Percentiles rank a stretch among this genome's conserved stretches.
Conservation (phyloP, 2,113 vertebrate genomes). For the Cacatua alba region DNA sequence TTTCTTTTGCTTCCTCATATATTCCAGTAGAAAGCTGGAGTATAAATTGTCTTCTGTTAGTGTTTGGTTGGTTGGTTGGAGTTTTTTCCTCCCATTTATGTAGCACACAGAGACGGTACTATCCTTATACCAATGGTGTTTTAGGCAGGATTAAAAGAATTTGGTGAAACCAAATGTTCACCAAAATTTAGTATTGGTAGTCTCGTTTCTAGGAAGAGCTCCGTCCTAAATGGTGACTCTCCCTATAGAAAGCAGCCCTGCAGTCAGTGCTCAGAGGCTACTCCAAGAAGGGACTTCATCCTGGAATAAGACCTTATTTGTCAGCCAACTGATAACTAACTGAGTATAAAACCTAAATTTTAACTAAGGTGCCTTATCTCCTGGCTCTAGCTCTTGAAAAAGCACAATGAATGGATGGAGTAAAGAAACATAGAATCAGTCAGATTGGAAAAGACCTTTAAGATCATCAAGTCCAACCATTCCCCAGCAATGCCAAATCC, state of each 20-base stretch:
- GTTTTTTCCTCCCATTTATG: background rate
- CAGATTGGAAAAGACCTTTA: background rate
- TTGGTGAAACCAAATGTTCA: background rate
- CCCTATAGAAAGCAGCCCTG: background rate
- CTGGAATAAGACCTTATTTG: background rate
- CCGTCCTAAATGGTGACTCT: background rate
- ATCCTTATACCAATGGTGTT: background rate
- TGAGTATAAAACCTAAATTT: background rate
- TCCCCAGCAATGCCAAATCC: background rate
- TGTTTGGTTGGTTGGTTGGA: background rate
- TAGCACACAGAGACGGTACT: background rate
- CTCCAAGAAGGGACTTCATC: background rate
- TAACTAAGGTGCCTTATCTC: background rate
- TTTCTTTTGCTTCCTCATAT: background rate
- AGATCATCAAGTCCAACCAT: background rate
- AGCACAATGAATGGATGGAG: background rate
- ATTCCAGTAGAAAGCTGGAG: background rate
- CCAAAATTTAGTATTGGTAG: background rate
- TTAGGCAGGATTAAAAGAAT: background rate
- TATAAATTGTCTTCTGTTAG: background rate
- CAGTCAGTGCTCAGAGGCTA: background rate
- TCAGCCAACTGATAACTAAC: background rate
- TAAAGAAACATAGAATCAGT: background rate
- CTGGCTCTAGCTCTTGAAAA: background rate
- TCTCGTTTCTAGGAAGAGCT: background rate